Base-by-base conservation (phyloP, 2,113 vertebrate genomes). In the Manacus vitellinus region DNA sequence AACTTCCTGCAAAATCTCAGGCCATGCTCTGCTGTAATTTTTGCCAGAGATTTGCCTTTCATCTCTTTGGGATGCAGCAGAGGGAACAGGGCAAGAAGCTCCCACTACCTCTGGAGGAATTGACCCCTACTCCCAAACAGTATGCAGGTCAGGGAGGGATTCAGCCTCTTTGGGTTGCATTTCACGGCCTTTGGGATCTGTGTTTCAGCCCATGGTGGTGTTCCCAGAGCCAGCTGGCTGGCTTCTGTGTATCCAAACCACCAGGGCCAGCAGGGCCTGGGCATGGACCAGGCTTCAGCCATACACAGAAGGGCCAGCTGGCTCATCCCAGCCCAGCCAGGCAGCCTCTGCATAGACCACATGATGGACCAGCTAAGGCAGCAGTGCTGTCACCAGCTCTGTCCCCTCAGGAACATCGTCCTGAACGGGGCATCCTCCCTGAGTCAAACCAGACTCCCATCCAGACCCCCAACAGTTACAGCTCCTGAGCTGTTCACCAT, bases 241-340 rank as follows among this genome's bases (percentile, higher is more conserved):
- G 21, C 10, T 74, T 71, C 35, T 59, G 39, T 0, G 0, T 25
- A 72, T 52, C 59, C 72, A 88, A 73, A 63, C 84, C 92, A 68
- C 72, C 31, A 2, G 18, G 79, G 71, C 33, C 79, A 85, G 75
- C 58, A 76, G 63, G 88, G 24, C 58, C 41, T 85, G 78, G 75
- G 41, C 82, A 92, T 2, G 9, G 72, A 86, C 12, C 55, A 67
- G 59, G 43, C 39, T 92, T 46, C 73, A 63, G 79, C 66, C 78
- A 71, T 2, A 27, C 85, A 84, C 68, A 80, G 35, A 54, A 91
- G 37, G 43, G 63, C 94, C 95, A 90, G 88, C 83, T 94, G 96
- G 91, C 76, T 84, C 2, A 0, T 54, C 19, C 46, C 79, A 89
- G 54, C 41, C 19, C 41, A 73, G 47, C 35, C 74, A 68, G 33